phyloP scores from a whole-genome alignment of 2,113 vertebrate genomes.

The Saguinus midas region DNA sequence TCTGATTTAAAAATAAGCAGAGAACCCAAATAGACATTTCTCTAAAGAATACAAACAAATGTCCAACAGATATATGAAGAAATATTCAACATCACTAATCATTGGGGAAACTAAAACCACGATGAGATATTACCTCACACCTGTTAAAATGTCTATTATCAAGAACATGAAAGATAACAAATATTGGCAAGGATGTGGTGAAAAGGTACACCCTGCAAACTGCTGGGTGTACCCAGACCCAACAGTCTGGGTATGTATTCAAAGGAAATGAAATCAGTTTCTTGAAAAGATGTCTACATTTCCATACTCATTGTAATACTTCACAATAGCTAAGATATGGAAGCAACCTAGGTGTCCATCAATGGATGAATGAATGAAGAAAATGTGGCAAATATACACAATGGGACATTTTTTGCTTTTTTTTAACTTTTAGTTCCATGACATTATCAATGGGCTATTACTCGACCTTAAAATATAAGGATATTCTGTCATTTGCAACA shows the following conservation, averaged over 20 bases:
- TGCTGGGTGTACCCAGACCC: not conserved
- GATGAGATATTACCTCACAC: not conserved
- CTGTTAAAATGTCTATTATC: not conserved
- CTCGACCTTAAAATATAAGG: not conserved
- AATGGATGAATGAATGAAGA: not conserved
- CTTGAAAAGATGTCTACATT: not conserved
- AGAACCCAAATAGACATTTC: not conserved
- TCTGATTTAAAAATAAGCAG: not conserved
- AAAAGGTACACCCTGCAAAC: not conserved
- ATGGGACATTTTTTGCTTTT: not conserved
- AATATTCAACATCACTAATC: not conserved
- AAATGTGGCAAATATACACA: not conserved
- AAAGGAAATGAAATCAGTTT: not conserved
- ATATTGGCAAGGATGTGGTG: not conserved
- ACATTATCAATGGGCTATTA: not conserved
- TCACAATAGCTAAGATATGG: not conserved
- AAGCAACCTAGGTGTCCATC: not conserved
- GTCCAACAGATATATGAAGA: not conserved
- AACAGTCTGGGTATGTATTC: not conserved
- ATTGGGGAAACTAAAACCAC: not conserved
- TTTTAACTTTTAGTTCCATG: not conserved
- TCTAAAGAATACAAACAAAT: not conserved
- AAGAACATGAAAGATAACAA: not conserved
- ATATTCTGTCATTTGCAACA: not conserved
- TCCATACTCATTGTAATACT: not conserved